Evolutionary conservation across 2,797 vertebrate genomes (phyloP).

Genomic region (Intellagama lesueurii): DNA sequence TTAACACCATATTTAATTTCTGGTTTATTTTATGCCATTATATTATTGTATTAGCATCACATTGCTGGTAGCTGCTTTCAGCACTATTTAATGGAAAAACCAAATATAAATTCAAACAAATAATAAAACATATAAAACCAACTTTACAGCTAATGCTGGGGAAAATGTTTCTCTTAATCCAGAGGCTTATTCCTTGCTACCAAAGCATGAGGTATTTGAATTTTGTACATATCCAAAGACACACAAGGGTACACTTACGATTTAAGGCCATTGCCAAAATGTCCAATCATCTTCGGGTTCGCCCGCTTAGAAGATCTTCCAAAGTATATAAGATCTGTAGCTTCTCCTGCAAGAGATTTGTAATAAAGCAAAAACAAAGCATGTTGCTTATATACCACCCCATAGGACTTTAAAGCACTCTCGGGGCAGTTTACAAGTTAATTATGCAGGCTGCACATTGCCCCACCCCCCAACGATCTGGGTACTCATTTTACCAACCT

Average conservation of each 20-base stretch:
- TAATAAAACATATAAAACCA: neutral
- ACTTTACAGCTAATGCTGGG: neutral
- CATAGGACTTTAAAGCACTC: too few relatives aligned
- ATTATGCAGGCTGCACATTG: too few relatives aligned
- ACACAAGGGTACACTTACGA: constrained; percentile 58
- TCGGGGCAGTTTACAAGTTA: too few relatives aligned
- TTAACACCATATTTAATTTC: neutral
- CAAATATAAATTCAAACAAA: too few relatives aligned
- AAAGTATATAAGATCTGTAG: constrained; percentile 70
- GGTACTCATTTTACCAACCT: too few relatives aligned
- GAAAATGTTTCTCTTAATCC: neutral
- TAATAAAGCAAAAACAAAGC: neutral
- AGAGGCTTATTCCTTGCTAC: neutral
- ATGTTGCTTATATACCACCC: too few relatives aligned
- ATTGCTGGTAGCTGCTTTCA: neutral
- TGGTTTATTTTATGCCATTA: neutral
- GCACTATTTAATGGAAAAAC: neutral
- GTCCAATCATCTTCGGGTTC: constrained; percentile 62
- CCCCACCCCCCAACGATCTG: too few relatives aligned
- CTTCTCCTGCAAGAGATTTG: constrained; percentile 60
- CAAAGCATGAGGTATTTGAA: neutral
- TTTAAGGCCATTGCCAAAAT: constrained; percentile 73
- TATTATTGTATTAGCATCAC: neutral
- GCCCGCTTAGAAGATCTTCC: constrained; percentile 68
- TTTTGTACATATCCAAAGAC: neutral